These are phyloP conservation scores for Matsumyia berberina DNA, from an alignment of 2,888 invertebrate genomes.

Conservation along the genomic window DNA sequence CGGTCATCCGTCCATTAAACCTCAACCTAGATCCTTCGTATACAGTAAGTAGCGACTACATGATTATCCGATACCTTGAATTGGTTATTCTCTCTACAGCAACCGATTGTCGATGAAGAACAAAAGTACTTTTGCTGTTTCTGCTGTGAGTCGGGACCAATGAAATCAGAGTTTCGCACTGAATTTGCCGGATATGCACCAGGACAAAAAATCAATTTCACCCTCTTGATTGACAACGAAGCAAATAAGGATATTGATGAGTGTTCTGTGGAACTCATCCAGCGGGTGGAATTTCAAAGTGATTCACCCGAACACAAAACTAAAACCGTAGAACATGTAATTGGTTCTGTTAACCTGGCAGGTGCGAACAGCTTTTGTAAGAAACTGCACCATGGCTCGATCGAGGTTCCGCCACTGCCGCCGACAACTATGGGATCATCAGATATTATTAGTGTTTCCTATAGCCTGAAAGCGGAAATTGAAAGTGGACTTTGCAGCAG, in stretches of 20 bases:
- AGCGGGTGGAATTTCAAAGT: conserved; percentile 76
- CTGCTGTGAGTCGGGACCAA: conserved; percentile 77
- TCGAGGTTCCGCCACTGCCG: conserved; percentile 51
- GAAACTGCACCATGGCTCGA: conserved; percentile 53
- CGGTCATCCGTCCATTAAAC: conserved; percentile 56
- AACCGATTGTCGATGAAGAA: conserved; percentile 74
- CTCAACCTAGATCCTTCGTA: conserved; percentile 56
- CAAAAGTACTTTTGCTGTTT: conserved; percentile 77
- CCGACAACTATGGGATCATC: conserved; percentile 27
- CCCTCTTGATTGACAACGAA: conserved; percentile 77
- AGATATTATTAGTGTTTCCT: conserved; percentile 55
- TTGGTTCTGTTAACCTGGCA: not conserved
- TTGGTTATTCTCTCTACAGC: conserved; percentile 38
- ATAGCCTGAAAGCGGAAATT: conserved; percentile 52
- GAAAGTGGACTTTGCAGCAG: conserved; percentile 53
- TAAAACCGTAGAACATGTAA: conserved; percentile 17
- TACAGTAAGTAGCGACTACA: conserved; percentile 25
- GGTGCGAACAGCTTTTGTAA: conserved; percentile 49
- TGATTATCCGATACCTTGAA: not conserved
- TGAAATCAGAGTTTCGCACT: conserved; percentile 75
- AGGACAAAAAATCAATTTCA: conserved; percentile 77
- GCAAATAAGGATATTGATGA: conserved; percentile 75
- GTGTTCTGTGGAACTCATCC: conserved; percentile 67
- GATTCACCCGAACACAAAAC: conserved; percentile 74
- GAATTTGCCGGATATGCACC: conserved; percentile 78